A percentile compares a stretch with the other conserved stretches of the same genome.
phyloP scores from a whole-genome alignment of 2,888 invertebrate genomes.

The Rhamnusium bicolor region DNA sequence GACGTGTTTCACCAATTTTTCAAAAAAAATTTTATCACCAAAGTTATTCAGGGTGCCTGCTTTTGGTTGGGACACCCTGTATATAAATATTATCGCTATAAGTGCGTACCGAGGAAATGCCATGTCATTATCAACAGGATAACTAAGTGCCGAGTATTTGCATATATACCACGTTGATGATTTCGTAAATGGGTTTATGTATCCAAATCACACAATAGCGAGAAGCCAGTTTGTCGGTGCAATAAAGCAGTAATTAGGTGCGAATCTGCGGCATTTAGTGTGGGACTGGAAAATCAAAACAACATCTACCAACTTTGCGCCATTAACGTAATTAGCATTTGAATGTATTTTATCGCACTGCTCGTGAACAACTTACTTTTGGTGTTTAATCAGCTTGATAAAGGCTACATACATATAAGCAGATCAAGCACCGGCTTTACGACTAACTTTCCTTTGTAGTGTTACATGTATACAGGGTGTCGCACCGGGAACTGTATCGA shows the following conservation, averaged over 20 bases:
- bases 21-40: too few species aligned
- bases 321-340: conserved; percentile 15
- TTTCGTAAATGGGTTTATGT: neutral
- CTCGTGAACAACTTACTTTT: neutral
- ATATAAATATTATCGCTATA: too few species aligned
- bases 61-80: too few species aligned
- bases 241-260: conserved; percentile 7
- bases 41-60: too few species aligned
- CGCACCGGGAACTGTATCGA: too few species aligned
- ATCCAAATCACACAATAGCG: neutral
- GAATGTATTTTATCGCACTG: conserved; percentile 4
- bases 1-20: too few species aligned
- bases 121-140: too few species aligned
- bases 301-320: conserved; percentile 6
- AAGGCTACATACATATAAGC: too few species aligned
- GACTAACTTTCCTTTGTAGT: neutral
- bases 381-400: conserved; percentile 14
- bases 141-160: too few species aligned
- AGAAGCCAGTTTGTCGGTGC: neutral
- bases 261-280: neutral
- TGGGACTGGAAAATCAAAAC: neutral
- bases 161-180: neutral
- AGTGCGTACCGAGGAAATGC: too few species aligned
- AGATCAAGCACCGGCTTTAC: neutral
- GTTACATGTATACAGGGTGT: too few species aligned